Percentiles rank a stretch among this genome's conserved stretches.
These are phyloP conservation scores for Harpagifer antarcticus DNA, from an alignment of 2,797 vertebrate genomes.

Conservation along the genomic window DNA sequence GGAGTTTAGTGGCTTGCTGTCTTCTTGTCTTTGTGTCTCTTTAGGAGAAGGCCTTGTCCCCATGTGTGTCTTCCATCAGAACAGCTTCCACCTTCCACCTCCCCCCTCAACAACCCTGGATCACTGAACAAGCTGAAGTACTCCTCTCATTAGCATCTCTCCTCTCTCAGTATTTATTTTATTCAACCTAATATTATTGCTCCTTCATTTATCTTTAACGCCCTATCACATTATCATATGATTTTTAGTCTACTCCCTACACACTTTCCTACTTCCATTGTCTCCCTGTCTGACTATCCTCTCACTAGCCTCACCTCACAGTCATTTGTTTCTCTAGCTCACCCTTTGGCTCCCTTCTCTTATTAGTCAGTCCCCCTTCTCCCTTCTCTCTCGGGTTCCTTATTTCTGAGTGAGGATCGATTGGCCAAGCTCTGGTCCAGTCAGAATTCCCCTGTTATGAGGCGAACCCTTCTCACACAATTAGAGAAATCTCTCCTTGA, in stretches of 20 bases:
- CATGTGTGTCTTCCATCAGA: conserved; percentile 77
- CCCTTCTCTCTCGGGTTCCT: conserved; percentile 14
- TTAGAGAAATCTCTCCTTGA: conserved; percentile 70
- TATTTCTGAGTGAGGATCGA: conserved; percentile 33
- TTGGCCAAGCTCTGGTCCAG: conserved; percentile 47
- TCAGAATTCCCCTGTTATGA: conserved; percentile 62
- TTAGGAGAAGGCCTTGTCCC: conserved; percentile 79
- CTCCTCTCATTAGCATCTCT: conserved; percentile 49
- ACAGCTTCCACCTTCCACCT: conserved; percentile 77
- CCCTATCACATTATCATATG: conserved; percentile 2
- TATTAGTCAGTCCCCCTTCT: conserved; percentile 3
- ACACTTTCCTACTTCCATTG: not conserved
- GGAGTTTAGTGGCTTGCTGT: conserved; percentile 68
- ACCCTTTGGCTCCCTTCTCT: conserved; percentile 18
- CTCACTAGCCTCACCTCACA: conserved; percentile 19
- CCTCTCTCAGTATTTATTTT: conserved; percentile 19
- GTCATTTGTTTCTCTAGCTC: conserved; percentile 13
- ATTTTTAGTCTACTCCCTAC: conserved; percentile 6
- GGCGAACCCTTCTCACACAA: conserved; percentile 60
- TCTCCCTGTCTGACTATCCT: not conserved
- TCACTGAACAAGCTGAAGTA: conserved; percentile 83
- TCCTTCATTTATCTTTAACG: conserved; percentile 23
- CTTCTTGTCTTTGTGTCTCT: conserved; percentile 77
- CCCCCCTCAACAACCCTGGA: conserved; percentile 79
- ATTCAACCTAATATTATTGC: conserved; percentile 18